These are phyloP conservation scores for Erythrocercus mccallii DNA, from an alignment of 2,113 vertebrate genomes.

Conservation along the genomic window DNA sequence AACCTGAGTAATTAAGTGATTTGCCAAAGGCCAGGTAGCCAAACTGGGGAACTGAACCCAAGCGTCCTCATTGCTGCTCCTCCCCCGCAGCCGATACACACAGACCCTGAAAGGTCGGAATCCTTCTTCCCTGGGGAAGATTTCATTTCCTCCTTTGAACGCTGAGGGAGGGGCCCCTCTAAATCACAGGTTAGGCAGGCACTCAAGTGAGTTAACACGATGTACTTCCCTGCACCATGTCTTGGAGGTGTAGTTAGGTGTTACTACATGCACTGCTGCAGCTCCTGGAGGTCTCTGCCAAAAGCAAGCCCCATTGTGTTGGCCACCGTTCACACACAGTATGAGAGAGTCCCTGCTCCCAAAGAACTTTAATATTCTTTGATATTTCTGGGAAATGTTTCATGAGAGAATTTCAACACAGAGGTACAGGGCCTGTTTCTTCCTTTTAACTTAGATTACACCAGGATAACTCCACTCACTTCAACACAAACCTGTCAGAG, in stretches of 20 bases:
- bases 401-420: neutral
- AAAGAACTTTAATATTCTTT: conserved; percentile 49
- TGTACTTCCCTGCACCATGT: conserved; percentile 38
- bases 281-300: conserved; percentile 47
- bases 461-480: neutral
- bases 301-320: conserved; percentile 47
- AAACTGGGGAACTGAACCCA: neutral
- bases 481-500: neutral
- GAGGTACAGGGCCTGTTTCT: neutral
- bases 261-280: conserved; percentile 45
- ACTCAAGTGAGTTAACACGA: conserved; percentile 9
- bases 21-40: conserved; percentile 41
- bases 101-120: conserved; percentile 7
- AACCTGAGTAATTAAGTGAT: conserved; percentile 34
- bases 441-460: conserved; percentile 7
- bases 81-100: neutral
- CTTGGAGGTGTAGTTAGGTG: conserved; percentile 54
- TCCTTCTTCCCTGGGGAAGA: conserved; percentile 54
- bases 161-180: conserved; percentile 29
- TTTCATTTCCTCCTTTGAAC: conserved; percentile 59
- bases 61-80: neutral
- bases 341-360: conserved; percentile 53
- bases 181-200: conserved; percentile 61
- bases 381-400: conserved; percentile 46
- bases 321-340: conserved; percentile 29